phyloP scores from a whole-genome alignment of 2,888 invertebrate genomes.

The Lithophane ornitopus region DNA sequence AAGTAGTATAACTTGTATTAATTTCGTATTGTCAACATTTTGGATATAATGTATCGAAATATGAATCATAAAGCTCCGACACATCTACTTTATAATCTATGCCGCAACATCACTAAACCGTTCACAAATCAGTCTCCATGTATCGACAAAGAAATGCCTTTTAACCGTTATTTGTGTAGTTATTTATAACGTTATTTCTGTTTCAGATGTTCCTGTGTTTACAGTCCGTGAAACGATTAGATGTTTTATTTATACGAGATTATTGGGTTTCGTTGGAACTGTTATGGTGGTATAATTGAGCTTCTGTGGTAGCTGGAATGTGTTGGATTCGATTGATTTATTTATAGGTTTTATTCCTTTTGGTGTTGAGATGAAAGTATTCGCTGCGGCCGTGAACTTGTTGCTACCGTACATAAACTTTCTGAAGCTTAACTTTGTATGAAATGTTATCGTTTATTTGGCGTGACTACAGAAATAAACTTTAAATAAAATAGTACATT shows the following conservation, averaged over 20 bases:
- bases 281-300: conserved; percentile 55
- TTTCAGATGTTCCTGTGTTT: conserved; percentile 64
- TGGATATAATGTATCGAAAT: neutral
- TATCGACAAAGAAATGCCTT: conserved; percentile 86
- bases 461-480: neutral
- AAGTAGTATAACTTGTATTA: neutral
- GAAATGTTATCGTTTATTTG: neutral
- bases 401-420: neutral
- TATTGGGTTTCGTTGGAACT: conserved; percentile 59
- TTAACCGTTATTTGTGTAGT: conserved; percentile 83
- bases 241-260: conserved; percentile 58
- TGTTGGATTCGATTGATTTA: conserved; percentile 51
- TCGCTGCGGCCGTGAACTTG: conserved; percentile 47
- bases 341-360: conserved; percentile 44
- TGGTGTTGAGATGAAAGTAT: conserved; percentile 43
- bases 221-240: conserved; percentile 59
- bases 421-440: neutral
- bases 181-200: conserved; percentile 85
- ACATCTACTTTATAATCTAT: conserved; percentile 51
- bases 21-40: neutral
- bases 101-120: conserved; percentile 64
- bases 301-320: conserved; percentile 53
- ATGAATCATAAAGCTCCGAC: neutral
- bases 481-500: too few relatives aligned
- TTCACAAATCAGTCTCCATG: conserved; percentile 88